Base-by-base conservation (phyloP, 2,113 vertebrate species). In the Patagioenas fasciata region DNA sequence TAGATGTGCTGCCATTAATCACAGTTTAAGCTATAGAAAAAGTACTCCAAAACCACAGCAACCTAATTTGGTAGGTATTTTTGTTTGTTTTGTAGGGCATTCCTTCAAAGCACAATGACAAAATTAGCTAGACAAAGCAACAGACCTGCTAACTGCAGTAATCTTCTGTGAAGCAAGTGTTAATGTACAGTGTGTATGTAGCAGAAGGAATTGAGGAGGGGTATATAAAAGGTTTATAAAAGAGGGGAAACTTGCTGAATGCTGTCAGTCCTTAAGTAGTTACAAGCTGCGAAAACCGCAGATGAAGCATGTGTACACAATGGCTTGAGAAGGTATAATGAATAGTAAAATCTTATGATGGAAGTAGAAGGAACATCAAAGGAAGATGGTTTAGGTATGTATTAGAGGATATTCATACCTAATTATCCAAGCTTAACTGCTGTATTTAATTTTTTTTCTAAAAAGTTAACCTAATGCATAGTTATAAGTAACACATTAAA, bases 161-260 rank as follows among this genome's bases (percentile, higher is more conserved):
- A 67, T 4, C 12, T 48, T 66, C 47, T 15, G 16, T 21, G n/a
- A 65, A 90, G 57, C 25, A 20, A 53, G n/a, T 2, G 1, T 34
- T 58, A 44, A 26, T 0, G 1, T 64, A 29, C n/a, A 62, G 7
- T 2, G 4, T 6, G 24, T 16, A 79, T 1, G 0, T 2, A 83
- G 61, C 36, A 64, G 48, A 73, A 83, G 32, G 61, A 70, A 65
- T 2, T 48, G 31, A 58, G 44, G 5, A 48, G 16, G 15, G 12
- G 4, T 40, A 91, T 14, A 31, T 60, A 36, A 72, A 72, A 61
- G 40, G 7, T 19, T 77, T 81, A 48, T 40, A 83, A 66, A 26
- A 38, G 31, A 38, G 16, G 17, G 48, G 6, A 40, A 74, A 64
- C 21, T 64, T 25, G 21, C 32, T 25, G 58, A 71, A 8, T 36